phyloP scores from a whole-genome alignment of 2,797 vertebrate species.

The Ctenopoma multispine region DNA sequence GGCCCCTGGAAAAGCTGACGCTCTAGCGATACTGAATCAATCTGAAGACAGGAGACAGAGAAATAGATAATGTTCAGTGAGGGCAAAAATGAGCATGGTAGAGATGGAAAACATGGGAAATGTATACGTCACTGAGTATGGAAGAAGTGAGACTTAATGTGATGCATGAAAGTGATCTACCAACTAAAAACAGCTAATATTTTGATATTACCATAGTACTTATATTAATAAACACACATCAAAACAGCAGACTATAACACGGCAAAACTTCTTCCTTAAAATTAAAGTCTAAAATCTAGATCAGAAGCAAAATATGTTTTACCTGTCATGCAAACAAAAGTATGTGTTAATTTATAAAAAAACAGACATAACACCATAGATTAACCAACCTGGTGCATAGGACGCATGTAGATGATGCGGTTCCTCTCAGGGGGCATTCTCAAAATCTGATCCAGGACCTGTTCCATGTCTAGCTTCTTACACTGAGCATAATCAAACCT shows the following conservation, averaged over 20 bases:
- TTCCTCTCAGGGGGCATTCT: slow-evolving; percentile 97
- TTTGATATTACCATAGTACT: too few relatives aligned
- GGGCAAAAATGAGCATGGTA: not conserved
- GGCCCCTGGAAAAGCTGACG: slow-evolving; percentile 96
- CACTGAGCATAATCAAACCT: slow-evolving; percentile 97
- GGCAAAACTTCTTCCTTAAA: too few relatives aligned
- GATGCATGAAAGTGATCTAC: too few relatives aligned
- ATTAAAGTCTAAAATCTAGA: too few relatives aligned
- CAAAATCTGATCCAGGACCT: slow-evolving; percentile 97
- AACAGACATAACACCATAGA: not conserved
- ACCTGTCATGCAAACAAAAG: not conserved
- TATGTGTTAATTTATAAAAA: not conserved
- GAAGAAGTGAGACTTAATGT: not conserved
- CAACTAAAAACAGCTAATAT: too few relatives aligned
- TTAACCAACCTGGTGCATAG: slow-evolving; percentile 93
- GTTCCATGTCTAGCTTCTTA: slow-evolving; percentile 97
- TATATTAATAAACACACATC: too few relatives aligned
- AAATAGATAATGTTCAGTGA: not conserved
- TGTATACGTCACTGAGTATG: accelerated
- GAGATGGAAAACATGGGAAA: not conserved
- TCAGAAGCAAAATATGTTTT: too few relatives aligned
- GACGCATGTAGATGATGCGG: slow-evolving; percentile 97
- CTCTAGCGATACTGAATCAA: slow-evolving; percentile 93
- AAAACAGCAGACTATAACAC: too few relatives aligned
- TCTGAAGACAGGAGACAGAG: slow-evolving; percentile 75